Evolutionary conservation across 2,113 vertebrate genomes (phyloP).

Genomic region (Tenrec ecaudatus): DNA sequence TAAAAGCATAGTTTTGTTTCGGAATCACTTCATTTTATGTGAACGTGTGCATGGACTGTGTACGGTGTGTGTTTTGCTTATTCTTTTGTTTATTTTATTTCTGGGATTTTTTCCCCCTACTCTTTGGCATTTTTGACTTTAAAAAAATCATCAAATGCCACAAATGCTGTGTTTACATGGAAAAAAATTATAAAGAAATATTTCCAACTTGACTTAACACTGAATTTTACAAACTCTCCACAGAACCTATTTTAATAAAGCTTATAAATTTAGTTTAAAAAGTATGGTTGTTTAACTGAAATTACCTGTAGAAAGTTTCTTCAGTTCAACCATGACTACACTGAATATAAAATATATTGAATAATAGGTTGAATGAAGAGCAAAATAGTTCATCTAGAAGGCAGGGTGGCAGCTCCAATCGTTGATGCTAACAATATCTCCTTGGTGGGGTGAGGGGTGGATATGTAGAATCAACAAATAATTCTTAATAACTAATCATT

Average conservation of each 20-base stretch:
- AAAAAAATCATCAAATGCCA: slow-evolving; percentile 27
- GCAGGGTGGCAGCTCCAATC: neutral
- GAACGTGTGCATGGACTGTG: neutral
- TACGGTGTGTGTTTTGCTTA: neutral
- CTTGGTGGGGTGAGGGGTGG: neutral
- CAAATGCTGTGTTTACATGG: slow-evolving; percentile 59
- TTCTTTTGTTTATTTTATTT: slow-evolving; percentile 31
- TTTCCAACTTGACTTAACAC: slow-evolving; percentile 67
- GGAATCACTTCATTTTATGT: neutral
- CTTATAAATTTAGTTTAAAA: slow-evolving; percentile 78
- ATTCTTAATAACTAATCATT: slow-evolving; percentile 58
- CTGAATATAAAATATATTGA: slow-evolving; percentile 69
- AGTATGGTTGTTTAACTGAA: slow-evolving; percentile 58
- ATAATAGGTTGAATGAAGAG: slow-evolving; percentile 59
- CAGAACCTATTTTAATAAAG: slow-evolving; percentile 77
- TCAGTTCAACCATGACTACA: slow-evolving; percentile 60
- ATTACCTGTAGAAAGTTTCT: slow-evolving; percentile 65
- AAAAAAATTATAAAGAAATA: slow-evolving; percentile 59
- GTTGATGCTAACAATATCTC: slow-evolving; percentile 29
- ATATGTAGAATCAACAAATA: slow-evolving; percentile 35
- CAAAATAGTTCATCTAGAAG: slow-evolving; percentile 55
- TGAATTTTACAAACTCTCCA: slow-evolving; percentile 72
- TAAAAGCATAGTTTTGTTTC: neutral
- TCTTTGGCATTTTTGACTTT: slow-evolving; percentile 42
- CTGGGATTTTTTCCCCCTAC: neutral